phyloP scores from a whole-genome alignment of 2,888 invertebrate species.

The Yponomeuta malinellus region DNA sequence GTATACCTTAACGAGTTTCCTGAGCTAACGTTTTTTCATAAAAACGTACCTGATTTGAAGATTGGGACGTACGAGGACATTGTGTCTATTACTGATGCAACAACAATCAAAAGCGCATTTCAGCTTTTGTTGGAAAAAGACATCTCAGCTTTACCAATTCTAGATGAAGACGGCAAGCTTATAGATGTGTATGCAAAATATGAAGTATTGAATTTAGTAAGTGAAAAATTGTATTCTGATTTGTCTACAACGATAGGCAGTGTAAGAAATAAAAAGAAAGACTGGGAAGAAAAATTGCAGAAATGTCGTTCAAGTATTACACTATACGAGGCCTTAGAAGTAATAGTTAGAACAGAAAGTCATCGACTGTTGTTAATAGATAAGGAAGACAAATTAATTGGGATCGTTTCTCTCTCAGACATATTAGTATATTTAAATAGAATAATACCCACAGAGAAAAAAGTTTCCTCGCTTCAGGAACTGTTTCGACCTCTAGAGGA shows the following conservation, averaged over 20 bases:
- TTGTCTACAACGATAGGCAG: slow-evolving; percentile 89
- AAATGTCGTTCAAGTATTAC: slow-evolving; percentile 91
- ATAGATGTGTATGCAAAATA: slow-evolving; percentile 69
- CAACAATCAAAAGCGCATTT: slow-evolving; percentile 62
- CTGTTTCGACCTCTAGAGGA: slow-evolving; percentile 67
- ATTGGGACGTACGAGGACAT: slow-evolving; percentile 66
- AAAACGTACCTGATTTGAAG: slow-evolving; percentile 59
- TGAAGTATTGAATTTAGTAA: slow-evolving; percentile 85
- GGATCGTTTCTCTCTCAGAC: slow-evolving; percentile 69
- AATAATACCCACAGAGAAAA: slow-evolving; percentile 67
- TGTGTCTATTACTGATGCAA: slow-evolving; percentile 55
- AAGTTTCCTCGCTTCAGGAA: slow-evolving; percentile 67
- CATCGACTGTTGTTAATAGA: slow-evolving; percentile 72
- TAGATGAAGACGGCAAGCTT: slow-evolving; percentile 58
- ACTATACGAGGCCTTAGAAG: slow-evolving; percentile 89
- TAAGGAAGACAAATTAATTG: slow-evolving; percentile 66
- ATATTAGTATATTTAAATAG: slow-evolving; percentile 72
- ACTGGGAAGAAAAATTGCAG: slow-evolving; percentile 94
- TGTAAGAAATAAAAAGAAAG: slow-evolving; percentile 90
- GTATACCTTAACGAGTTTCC: slow-evolving; percentile 70
- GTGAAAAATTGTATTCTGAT: slow-evolving; percentile 94
- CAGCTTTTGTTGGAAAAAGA: slow-evolving; percentile 61
- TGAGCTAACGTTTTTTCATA: slow-evolving; percentile 67
- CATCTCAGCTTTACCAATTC: slow-evolving; percentile 64
- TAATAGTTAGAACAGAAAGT: slow-evolving; percentile 92